These are phyloP conservation scores for Rosalia funebris DNA, from an alignment of 2,888 invertebrate species.

Conservation along the genomic window DNA sequence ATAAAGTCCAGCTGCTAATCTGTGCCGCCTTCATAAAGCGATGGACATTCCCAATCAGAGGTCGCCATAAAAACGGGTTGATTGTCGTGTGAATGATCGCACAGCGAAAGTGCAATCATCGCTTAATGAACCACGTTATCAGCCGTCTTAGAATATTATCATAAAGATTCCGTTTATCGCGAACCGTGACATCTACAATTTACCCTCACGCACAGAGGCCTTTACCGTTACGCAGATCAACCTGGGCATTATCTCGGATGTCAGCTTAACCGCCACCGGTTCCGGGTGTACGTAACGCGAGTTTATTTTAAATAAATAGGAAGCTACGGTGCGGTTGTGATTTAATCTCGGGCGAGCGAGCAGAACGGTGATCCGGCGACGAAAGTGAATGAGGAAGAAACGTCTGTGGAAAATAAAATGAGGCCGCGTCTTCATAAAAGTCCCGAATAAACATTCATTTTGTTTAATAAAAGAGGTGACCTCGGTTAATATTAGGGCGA, in stretches of 20 bases:
- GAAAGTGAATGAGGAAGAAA: no score
- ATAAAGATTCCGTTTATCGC: constrained; percentile 3
- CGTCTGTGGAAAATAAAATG: constrained; percentile 26
- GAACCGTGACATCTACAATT: no score
- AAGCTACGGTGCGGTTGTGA: constrained; percentile 18
- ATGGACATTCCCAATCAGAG: neutral
- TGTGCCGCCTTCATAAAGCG: neutral
- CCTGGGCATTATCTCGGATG: constrained; percentile 1
- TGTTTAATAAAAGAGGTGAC: constrained; percentile 29
- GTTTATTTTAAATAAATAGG: constrained; percentile 21
- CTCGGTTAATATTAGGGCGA: constrained; percentile 10
- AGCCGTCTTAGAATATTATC: neutral
- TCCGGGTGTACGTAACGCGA: neutral
- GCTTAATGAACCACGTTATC: constrained; percentile 15
- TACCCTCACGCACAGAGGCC: neutral
- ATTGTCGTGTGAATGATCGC: neutral
- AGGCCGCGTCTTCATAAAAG: constrained; percentile 35
- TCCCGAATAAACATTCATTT: constrained; percentile 44
- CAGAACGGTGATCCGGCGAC: no score
- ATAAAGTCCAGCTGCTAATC: no score
- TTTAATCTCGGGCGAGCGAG: constrained; percentile 8
- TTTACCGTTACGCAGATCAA: constrained; percentile 2
- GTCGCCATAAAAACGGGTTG: neutral
- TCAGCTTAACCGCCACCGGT: constrained; percentile 1
- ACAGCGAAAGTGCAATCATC: constrained; percentile 15